These are phyloP conservation scores for Sebastes wilsoni DNA, from an alignment of 2,797 vertebrate species.

Conservation along the genomic window DNA sequence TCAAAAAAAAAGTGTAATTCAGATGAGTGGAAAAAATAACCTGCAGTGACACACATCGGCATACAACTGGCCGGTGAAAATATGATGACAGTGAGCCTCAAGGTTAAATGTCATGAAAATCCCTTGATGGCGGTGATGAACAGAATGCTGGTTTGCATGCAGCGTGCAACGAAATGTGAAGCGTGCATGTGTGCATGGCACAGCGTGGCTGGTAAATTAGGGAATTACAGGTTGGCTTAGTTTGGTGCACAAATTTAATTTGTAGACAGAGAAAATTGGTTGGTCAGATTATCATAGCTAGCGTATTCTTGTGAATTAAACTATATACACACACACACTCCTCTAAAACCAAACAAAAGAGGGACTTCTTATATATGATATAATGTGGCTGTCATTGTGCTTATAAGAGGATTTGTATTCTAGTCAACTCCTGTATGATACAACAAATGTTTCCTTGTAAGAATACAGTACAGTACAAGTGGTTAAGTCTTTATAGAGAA, in stretches of 20 bases:
- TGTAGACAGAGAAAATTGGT: not conserved
- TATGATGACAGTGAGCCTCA: conserved; percentile 72
- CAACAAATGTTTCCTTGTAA: conserved; percentile 12
- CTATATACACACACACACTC: not conserved
- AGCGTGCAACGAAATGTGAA: conserved; percentile 13
- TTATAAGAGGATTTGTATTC: conserved; percentile 36
- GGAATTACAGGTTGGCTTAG: conserved; percentile 25
- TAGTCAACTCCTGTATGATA: conserved; percentile 13
- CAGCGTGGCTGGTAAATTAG: conserved; percentile 25
- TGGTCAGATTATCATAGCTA: not conserved
- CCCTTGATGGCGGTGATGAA: conserved; percentile 57
- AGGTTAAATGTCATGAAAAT: conserved; percentile 76
- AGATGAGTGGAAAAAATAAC: conserved; percentile 69
- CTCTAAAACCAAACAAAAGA: conserved; percentile 19
- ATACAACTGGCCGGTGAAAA: conserved; percentile 65
- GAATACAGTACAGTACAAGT: not conserved
- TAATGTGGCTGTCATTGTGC: conserved; percentile 16
- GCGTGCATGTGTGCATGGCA: conserved; percentile 7
- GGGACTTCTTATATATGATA: conserved; percentile 32
- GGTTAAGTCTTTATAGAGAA: not conserved
- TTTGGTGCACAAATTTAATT: conserved; percentile 21
- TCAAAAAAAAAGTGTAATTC: conserved; percentile 76
- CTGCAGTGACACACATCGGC: conserved; percentile 65
- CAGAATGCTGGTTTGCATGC: conserved; percentile 36
- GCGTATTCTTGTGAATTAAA: not conserved